Conservation (phyloP, 2,113 vertebrate species). For the Anhinga rufa region DNA sequence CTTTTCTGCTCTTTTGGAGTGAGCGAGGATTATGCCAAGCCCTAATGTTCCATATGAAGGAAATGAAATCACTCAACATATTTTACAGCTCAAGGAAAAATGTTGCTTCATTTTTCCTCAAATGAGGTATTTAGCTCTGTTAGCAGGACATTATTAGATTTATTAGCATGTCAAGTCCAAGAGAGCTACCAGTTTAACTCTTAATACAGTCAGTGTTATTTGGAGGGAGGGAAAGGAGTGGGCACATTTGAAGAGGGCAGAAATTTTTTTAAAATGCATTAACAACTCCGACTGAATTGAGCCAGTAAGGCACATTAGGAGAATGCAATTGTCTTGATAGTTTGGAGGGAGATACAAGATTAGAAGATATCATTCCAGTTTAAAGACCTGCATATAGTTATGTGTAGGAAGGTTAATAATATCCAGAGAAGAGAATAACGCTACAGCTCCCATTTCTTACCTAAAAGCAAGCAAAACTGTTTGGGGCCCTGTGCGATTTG, state of each 20-base stretch:
- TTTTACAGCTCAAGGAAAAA: constrained; percentile 51
- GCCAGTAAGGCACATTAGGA: background rate
- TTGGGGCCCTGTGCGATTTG: background rate
- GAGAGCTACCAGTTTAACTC: constrained; percentile 48
- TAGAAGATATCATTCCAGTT: background rate
- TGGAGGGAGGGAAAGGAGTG: background rate
- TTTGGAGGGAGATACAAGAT: background rate
- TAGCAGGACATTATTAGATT: constrained; percentile 50
- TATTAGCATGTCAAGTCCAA: constrained; percentile 59
- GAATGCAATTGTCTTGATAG: background rate
- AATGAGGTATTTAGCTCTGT: constrained; percentile 46
- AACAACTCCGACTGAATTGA: background rate
- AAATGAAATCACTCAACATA: constrained; percentile 40
- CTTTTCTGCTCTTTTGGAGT: constrained; percentile 34
- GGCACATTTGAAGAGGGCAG: background rate
- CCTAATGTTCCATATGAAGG: constrained; percentile 57
- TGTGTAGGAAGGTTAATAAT: background rate
- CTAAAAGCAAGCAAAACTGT: background rate
- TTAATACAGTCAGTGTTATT: background rate
- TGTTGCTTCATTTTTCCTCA: constrained; percentile 59
- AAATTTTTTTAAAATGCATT: background rate
- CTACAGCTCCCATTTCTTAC: background rate
- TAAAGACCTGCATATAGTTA: background rate
- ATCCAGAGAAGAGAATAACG: background rate
- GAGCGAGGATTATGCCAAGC: constrained; percentile 42